A percentile compares a stretch with the other conserved stretches of the same genome.
Conservation (phyloP, 2,797 vertebrate species). For the Gephyroberyx darwinii region DNA sequence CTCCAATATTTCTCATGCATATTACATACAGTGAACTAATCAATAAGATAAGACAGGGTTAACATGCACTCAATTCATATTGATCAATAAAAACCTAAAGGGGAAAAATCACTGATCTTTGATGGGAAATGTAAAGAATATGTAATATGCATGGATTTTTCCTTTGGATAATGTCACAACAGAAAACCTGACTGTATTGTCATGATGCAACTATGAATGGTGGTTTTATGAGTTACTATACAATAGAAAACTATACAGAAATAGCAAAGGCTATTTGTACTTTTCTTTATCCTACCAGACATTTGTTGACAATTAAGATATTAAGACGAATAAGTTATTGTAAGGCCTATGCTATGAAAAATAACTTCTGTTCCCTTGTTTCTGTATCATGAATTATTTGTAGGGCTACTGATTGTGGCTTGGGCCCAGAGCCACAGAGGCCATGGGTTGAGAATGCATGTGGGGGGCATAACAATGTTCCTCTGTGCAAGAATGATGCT, state of each 20-base stretch:
- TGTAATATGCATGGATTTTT: constrained; percentile 11
- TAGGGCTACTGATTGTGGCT: constrained; percentile 24
- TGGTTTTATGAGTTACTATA: too few relatives aligned
- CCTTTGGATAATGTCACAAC: neutral
- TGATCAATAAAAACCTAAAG: constrained; percentile 30
- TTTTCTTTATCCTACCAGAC: too few relatives aligned
- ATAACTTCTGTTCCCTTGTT: constrained; percentile 18
- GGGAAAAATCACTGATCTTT: constrained; percentile 14
- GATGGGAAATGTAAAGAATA: constrained; percentile 18
- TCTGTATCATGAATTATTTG: constrained; percentile 30
- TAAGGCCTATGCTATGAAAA: too few relatives aligned
- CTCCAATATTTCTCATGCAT: constrained; percentile 33
- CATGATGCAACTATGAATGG: too few relatives aligned
- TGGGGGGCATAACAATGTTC: constrained; percentile 46
- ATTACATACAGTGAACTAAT: constrained; percentile 47
- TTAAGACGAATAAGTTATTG: too few relatives aligned
- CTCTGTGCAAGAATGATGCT: constrained; percentile 59
- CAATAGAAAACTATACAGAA: too few relatives aligned
- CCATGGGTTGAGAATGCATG: constrained; percentile 49
- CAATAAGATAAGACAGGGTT: constrained; percentile 40
- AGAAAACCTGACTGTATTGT: neutral
- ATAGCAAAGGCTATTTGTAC: too few relatives aligned
- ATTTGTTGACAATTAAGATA: too few relatives aligned
- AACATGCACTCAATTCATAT: neutral
- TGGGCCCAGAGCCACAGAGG: constrained; percentile 14